Evolutionary conservation across 2,797 vertebrate species (phyloP).

Genomic region (Phylloscopus collybita): DNA sequence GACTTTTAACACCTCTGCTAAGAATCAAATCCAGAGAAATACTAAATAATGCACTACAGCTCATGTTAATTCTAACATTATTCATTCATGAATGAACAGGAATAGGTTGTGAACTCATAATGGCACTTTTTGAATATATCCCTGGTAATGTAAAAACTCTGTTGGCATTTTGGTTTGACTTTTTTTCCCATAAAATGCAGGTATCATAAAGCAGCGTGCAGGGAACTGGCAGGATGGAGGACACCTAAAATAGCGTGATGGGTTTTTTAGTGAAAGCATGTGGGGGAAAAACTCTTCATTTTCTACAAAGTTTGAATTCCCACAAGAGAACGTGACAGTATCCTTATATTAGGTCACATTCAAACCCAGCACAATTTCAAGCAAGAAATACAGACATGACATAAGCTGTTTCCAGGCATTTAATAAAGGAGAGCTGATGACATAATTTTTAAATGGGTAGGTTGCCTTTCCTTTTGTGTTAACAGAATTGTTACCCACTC

Average conservation of each 20-base stretch:
- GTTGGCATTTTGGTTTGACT: background rate
- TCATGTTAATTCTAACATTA: slow-evolving; percentile 61
- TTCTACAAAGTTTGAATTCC: slow-evolving; percentile 9
- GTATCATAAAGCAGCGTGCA: background rate
- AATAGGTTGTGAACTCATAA: slow-evolving; percentile 46
- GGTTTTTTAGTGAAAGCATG: background rate
- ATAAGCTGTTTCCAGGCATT: background rate
- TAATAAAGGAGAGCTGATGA: background rate
- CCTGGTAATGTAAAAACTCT: slow-evolving; percentile 44
- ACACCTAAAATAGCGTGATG: background rate
- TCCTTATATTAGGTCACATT: background rate
- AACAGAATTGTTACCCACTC: background rate
- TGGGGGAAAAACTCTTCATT: fast-evolving
- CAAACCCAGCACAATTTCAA: background rate
- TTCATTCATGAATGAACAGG: slow-evolving; percentile 52
- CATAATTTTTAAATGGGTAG: background rate
- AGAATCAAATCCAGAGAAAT: slow-evolving; percentile 47
- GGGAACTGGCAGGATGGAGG: background rate
- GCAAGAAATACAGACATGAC: background rate
- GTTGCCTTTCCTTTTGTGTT: background rate
- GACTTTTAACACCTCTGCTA: slow-evolving; percentile 44
- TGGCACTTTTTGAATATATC: slow-evolving; percentile 5
- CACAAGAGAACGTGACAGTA: background rate
- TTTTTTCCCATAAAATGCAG: background rate
- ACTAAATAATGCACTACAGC: slow-evolving; percentile 62